These are phyloP conservation scores for Papilio machaon DNA, from an alignment of 1,140 invertebrate genomes.

Conservation along the genomic window DNA sequence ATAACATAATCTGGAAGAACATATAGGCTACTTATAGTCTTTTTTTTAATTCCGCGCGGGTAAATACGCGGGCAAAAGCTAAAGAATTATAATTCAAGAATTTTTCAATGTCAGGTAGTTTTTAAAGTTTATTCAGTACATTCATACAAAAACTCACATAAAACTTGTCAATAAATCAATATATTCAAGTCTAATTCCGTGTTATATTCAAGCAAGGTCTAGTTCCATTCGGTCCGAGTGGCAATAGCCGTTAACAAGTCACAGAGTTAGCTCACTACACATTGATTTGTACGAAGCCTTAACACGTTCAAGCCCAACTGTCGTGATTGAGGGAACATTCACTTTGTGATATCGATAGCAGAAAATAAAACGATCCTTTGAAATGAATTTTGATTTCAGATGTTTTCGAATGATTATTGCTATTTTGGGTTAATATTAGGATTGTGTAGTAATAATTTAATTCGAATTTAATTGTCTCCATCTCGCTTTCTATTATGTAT, in stretches of 20 bases:
- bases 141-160: too few relatives aligned
- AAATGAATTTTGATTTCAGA: neutral
- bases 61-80: too few relatives aligned
- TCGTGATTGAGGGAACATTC: neutral
- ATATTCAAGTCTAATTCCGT: neutral
- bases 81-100: too few relatives aligned
- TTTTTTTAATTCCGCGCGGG: too few relatives aligned
- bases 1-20: too few relatives aligned
- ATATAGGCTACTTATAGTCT: too few relatives aligned
- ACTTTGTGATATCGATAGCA: neutral
- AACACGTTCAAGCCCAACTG: neutral
- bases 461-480: too few relatives aligned
- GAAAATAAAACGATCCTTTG: constrained; percentile 27
- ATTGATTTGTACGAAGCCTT: neutral
- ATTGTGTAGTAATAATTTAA: too few relatives aligned
- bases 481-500: too few relatives aligned
- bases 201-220: neutral
- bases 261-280: neutral
- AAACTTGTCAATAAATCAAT: neutral
- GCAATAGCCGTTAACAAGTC: neutral
- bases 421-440: too few relatives aligned
- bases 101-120: too few relatives aligned
- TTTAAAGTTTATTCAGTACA: too few relatives aligned
- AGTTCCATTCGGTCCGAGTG: neutral
- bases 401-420: neutral